phyloP scores from a whole-genome alignment of 2,888 invertebrate genomes.

The Limnephilus auricula region DNA sequence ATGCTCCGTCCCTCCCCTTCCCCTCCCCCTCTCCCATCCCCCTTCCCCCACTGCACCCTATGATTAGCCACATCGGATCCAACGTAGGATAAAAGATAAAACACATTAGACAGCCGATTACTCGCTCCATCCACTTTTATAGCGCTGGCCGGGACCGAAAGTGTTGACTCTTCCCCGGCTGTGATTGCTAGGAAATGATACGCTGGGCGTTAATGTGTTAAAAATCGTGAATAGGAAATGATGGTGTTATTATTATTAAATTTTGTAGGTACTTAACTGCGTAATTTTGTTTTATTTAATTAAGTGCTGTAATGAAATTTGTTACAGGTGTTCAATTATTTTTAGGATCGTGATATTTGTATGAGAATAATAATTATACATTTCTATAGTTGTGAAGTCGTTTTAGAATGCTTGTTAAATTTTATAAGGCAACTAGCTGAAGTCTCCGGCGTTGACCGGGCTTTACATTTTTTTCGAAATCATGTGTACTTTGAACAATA shows the following conservation, averaged over 20 bases:
- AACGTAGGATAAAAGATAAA: conserved; percentile 45
- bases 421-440: neutral
- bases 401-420: neutral
- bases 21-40: neutral
- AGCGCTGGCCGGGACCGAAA: neutral
- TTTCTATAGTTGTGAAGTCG: neutral
- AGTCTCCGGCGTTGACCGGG: too few relatives aligned
- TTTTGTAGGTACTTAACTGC: neutral
- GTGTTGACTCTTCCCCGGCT: conserved; percentile 26
- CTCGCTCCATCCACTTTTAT: conserved; percentile 23
- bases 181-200: conserved; percentile 40
- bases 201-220: conserved; percentile 30
- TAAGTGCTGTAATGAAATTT: neutral
- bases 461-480: too few relatives aligned
- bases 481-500: too few relatives aligned
- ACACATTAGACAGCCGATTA: conserved; percentile 50
- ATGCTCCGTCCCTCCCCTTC: conserved; percentile 18
- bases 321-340: conserved; percentile 2
- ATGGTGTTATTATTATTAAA: neutral
- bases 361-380: neutral
- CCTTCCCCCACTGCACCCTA: conserved; percentile 37
- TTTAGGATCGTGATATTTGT: neutral
- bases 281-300: conserved; percentile 14
- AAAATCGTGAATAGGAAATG: conserved; percentile 33
- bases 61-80: conserved; percentile 54